A percentile compares a stretch with the other conserved stretches of the same genome.
Conservation (phyloP, 2,797 vertebrate genomes). For the Rhinatrema bivittatum region DNA sequence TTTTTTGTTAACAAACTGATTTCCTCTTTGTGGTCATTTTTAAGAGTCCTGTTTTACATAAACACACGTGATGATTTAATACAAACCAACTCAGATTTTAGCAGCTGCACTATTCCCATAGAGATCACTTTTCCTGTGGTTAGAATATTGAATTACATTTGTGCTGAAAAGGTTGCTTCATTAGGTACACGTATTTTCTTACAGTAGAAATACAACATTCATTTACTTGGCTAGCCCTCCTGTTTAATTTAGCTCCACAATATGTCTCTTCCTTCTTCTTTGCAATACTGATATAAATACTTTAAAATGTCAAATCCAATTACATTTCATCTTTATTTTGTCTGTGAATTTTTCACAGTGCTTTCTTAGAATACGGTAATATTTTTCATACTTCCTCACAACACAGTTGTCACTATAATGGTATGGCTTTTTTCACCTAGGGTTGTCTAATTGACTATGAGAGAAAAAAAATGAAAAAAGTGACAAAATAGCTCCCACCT, state of each 20-base stretch:
- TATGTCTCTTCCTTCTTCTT: constrained; percentile 37
- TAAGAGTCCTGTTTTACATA: constrained; percentile 39
- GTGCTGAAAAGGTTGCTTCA: constrained; percentile 52
- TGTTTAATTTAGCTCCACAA: constrained; percentile 30
- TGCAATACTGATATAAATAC: constrained; percentile 31
- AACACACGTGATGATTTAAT: constrained; percentile 47
- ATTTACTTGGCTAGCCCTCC: constrained; percentile 43
- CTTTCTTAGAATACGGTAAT: no score
- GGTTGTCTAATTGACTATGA: no score
- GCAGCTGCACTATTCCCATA: constrained; percentile 57
- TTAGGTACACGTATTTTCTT: constrained; percentile 44
- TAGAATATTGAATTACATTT: constrained; percentile 49
- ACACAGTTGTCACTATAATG: constrained; percentile 14
- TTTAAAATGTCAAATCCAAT: constrained; percentile 44
- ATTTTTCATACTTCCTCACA: constrained; percentile 11
- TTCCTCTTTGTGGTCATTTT: constrained; percentile 46
- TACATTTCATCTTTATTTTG: no score
- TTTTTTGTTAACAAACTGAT: constrained; percentile 34
- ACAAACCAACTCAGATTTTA: constrained; percentile 53
- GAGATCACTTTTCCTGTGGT: constrained; percentile 59
- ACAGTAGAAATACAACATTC: constrained; percentile 46
- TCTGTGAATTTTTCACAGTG: no score
- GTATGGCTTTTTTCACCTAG: no score
- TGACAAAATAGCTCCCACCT: no score
- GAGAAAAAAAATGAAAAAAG: no score